Base-by-base conservation (phyloP, 2,888 invertebrate species). In the Monoplex corrugatus region DNA sequence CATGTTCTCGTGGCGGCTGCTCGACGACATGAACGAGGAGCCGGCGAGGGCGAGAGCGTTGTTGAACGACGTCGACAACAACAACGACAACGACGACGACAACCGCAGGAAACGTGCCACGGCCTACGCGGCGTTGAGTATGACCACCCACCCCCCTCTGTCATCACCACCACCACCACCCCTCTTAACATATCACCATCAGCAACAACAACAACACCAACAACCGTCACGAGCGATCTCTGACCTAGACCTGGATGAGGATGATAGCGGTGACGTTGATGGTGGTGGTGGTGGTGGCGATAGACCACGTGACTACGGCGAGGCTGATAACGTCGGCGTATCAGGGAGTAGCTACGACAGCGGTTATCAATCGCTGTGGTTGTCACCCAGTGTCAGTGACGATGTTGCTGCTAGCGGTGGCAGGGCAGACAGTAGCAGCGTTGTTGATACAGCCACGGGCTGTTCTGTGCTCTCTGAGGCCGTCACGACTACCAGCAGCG, bases 1-100 rank as follows among this genome's bases (percentile, higher is more conserved):
- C 5, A 94, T 95, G 91, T 95, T 95, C 89, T 95, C 95, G 0
- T 95, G 95, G 95, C 90, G 95, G 45, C 90, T 95, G 10, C 88
- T 95, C 75, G 93, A 93, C 78, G 94, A 95, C 50, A 91, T 93
- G 75, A 92, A 92, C n/a, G 93, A 93, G 2, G 13, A 50, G 50
- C 10, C 10, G 50, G 19, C 19, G 5, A 68, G 19, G n/a, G 50
- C 10, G 10, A 6, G 28, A 2, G 38, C 75, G 2, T 16, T 35
- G 16, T 13, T 3, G 44, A 91, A 92, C 57, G 92, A 92, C 23
- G 92, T 93, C 16, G 50, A 63, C 28, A 83, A 83, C 63, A n/a
- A 38, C 5, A 35, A 40, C 2, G 43, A 40, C 8, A 32, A 43
- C 3, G 82, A 84, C 19, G 84, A 84, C 19, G 38, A 13, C 3